Conservation (phyloP, 2,797 vertebrate species). For the Pipistrellus pygmaeus region DNA sequence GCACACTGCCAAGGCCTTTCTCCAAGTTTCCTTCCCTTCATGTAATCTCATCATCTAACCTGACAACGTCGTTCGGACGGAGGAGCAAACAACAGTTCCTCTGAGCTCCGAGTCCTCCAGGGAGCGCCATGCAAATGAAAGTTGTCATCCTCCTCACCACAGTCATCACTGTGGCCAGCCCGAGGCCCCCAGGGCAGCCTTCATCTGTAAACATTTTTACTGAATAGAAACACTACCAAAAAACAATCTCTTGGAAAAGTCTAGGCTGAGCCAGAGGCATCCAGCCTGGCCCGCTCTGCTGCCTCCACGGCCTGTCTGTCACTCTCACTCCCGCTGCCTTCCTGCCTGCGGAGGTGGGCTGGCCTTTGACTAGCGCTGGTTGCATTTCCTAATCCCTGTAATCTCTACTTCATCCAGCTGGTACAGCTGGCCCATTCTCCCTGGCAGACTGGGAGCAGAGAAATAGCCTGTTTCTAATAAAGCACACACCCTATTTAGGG, state of each 20-base stretch:
- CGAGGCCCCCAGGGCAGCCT: not conserved
- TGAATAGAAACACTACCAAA: conserved; percentile 26
- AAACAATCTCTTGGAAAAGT: not conserved
- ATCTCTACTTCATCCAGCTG: conserved; percentile 6
- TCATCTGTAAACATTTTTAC: conserved; percentile 29
- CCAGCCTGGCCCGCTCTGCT: not conserved
- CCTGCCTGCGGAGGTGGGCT: not conserved
- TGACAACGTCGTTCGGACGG: not conserved
- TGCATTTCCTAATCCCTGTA: conserved; percentile 32
- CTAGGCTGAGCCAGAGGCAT: not conserved
- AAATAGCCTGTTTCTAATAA: not conserved
- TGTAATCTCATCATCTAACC: not conserved
- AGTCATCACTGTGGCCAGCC: not conserved
- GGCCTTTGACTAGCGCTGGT: not conserved
- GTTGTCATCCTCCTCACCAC: conserved; percentile 6
- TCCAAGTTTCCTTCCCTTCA: not conserved
- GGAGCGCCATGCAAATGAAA: not conserved
- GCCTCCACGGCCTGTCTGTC: not conserved
- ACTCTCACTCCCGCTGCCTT: not conserved
- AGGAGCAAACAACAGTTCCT: not conserved
- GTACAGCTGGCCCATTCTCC: not conserved
- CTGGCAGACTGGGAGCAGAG: not conserved
- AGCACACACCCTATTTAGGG: not conserved
- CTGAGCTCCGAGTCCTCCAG: not conserved
- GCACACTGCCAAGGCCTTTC: not conserved